Evolutionary conservation across 2,797 vertebrate genomes (phyloP).

Genomic region (Hydrophis major): DNA sequence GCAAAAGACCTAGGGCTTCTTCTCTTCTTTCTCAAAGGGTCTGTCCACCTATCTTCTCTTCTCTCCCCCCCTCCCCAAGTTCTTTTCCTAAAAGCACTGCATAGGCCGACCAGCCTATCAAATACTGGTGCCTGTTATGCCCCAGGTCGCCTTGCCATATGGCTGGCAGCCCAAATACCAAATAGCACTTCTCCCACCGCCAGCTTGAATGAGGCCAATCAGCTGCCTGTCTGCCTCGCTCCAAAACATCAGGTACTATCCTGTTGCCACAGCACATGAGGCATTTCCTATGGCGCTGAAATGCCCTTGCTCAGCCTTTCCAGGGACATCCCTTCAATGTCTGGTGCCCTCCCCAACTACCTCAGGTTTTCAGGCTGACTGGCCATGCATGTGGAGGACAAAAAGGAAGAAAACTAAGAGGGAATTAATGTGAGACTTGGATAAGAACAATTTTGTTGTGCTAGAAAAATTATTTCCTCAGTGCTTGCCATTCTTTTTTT

Average conservation of each 20-base stretch:
- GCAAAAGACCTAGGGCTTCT: not conserved
- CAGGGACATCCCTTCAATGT: not conserved
- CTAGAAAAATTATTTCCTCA: constrained; percentile 3
- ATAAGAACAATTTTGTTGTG: not conserved
- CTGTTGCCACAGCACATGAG: not conserved
- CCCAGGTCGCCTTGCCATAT: not conserved
- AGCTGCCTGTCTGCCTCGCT: not conserved
- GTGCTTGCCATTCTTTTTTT: not conserved
- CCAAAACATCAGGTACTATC: not conserved
- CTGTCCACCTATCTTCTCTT: not conserved
- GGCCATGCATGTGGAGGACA: constrained; percentile 24
- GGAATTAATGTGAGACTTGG: constrained; percentile 11
- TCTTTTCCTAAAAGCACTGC: not conserved
- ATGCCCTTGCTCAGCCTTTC: not conserved
- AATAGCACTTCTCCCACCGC: constrained; percentile 8
- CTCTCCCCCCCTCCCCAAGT: not conserved
- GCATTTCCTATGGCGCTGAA: not conserved
- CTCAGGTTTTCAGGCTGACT: constrained; percentile 67
- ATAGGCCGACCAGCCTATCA: not conserved
- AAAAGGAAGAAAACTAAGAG: not conserved
- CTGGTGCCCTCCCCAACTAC: constrained; percentile 63
- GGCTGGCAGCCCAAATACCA: constrained; percentile 7
- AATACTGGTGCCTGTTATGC: constrained; percentile 5
- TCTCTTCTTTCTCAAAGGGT: not conserved
- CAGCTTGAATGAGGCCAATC: not conserved